These are phyloP conservation scores for Entosphenus tridentatus DNA, from an alignment of 2,113 vertebrate genomes.

Conservation along the genomic window DNA sequence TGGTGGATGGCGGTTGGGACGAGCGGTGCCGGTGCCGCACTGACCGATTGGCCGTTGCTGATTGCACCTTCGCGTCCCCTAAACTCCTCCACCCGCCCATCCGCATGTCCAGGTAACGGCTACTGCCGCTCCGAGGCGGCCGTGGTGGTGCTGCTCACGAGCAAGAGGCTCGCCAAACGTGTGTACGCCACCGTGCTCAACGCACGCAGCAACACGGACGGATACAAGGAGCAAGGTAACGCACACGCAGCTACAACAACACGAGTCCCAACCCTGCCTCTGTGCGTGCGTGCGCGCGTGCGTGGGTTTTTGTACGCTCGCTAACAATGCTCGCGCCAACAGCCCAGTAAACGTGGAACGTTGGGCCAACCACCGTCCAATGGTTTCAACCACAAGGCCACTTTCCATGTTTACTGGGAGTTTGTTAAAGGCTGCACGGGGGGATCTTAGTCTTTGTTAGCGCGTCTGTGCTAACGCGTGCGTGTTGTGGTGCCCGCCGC, in stretches of 20 bases:
- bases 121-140: conserved; percentile 84
- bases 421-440: background rate
- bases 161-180: conserved; percentile 44
- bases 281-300: too few species aligned
- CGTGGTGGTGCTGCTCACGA: conserved; percentile 46
- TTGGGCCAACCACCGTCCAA: too few species aligned
- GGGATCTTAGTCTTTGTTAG: conserved; percentile 4
- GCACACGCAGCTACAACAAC: too few species aligned
- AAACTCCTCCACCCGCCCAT: background rate
- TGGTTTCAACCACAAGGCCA: background rate
- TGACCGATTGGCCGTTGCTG: too few species aligned
- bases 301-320: too few species aligned
- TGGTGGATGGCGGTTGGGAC: too few species aligned
- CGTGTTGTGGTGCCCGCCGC: conserved; percentile 5
- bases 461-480: background rate
- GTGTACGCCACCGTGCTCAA: conserved; percentile 66
- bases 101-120: conserved; percentile 34
- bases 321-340: too few species aligned
- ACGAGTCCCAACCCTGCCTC: too few species aligned
- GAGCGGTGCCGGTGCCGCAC: too few species aligned
- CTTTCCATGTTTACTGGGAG: too few species aligned
- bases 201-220: conserved; percentile 69
- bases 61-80: too few species aligned
- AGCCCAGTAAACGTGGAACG: too few species aligned
- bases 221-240: conserved; percentile 74